phyloP scores from a whole-genome alignment of 2,113 vertebrate species.

The Mus spicilegus region DNA sequence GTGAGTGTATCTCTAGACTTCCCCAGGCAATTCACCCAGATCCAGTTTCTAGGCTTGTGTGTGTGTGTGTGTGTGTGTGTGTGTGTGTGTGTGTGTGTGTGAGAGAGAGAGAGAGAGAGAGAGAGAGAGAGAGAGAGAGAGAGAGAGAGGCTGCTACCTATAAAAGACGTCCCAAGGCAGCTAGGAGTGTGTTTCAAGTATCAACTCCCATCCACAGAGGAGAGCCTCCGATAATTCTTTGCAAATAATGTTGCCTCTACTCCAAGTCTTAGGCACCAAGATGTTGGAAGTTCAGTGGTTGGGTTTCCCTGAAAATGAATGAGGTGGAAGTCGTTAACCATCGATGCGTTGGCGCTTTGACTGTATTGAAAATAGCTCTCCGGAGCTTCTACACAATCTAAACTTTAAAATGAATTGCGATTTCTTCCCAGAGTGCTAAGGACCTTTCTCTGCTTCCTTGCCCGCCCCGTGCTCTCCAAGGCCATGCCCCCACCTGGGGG shows the following conservation, averaged over 20 bases:
- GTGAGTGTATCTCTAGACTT: neutral
- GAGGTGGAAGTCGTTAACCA: neutral
- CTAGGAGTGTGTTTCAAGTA: neutral
- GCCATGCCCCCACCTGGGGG: slow-evolving; percentile 27
- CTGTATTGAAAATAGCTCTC: neutral
- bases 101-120: too few species aligned
- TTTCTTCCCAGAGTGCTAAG: neutral
- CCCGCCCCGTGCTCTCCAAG: neutral
- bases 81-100: too few species aligned
- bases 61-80: too few species aligned
- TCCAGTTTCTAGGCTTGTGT: neutral
- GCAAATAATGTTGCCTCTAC: neutral
- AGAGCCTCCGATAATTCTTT: neutral
- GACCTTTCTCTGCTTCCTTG: neutral
- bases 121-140: too few species aligned
- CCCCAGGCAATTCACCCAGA: neutral
- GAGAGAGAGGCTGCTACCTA: too few species aligned
- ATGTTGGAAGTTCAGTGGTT: neutral
- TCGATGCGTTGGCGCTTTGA: neutral
- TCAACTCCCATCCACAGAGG: neutral
- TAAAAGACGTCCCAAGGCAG: neutral
- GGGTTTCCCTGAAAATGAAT: neutral
- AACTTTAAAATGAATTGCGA: neutral
- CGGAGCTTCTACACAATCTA: neutral
- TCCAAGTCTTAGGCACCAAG: fast-evolving